Base-by-base conservation (phyloP, 2,113 vertebrate genomes). In the Garra rufa region DNA sequence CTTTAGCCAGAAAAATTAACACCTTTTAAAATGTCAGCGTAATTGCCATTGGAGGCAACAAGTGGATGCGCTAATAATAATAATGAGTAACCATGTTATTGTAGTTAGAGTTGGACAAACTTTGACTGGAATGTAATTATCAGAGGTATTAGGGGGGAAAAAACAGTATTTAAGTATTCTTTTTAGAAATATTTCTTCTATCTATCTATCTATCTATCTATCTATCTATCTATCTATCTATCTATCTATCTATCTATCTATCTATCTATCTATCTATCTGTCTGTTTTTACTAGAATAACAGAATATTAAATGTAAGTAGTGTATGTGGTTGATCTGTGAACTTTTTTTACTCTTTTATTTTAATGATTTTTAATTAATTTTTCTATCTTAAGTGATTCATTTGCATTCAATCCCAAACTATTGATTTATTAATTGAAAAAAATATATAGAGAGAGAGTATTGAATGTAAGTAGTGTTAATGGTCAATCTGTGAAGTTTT, bases 31-130 rank as follows among this genome's bases (percentile, higher is more conserved):
- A 81, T 77, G 87, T 86, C 79, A 73, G 75, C 79, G 5, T 86
- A 89, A 87, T 89, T 83, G 76, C 74, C 69, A 87, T 38, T 46
- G 26, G 34, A 46, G 17, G 71, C 69, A 73, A 85, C 76, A 75
- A 88, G 81, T 82, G 70, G 57, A 79, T 88, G 85, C 24, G 19
- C 71, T 83, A 85, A 75, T 50, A 65, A 26, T 38, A 28, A 30
- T 28, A 30, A 75, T 75, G 15, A 8, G 21, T 55, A 55, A 21
- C 19, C 17, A 55, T 9, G 52, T 9, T 55, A 30, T 17, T 10
- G 73, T 21, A 73, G 57, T 14, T 24, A 74, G 46, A 78, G 14
- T 74, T 46, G 17, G 48, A 9, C 50, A 21, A 55, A 57, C 52
- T 75, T 50, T 14, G 13, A 6, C 48, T 26, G 77, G 9, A 10